Base-by-base conservation (phyloP, 2,113 vertebrate species). In the Suricata suricatta region DNA sequence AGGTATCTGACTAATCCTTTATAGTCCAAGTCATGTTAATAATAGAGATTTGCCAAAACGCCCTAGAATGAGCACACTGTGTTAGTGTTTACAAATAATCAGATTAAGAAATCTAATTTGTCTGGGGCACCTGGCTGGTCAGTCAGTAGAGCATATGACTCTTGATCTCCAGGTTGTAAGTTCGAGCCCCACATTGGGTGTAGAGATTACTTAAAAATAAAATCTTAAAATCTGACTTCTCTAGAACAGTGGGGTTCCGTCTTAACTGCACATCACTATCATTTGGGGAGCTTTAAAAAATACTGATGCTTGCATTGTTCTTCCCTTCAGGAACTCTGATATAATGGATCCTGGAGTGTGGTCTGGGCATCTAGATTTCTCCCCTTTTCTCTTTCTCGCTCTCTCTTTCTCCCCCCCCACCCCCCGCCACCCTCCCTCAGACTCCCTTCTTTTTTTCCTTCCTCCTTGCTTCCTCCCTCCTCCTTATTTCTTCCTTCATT, bases 31-130 rank as follows among this genome's bases (percentile, higher is more conserved):
- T 88, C 29, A 38, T 94, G 7, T 79, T 80, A 86, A 38, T 88
- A 81, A 29, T 95, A 52, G 96, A 93, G 74, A 74, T 81, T 76
- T 88, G 66, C 35, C 38, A 44, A 47, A 44, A 68, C n/a, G 95
- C 8, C 72, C 21, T 86, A 52, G 66, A 93, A 74, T 89, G 47
- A 71, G 25, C 23, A 8, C 64, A 52, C 12, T 63, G 3, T 72
- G 81, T 93, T 86, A 83, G 3, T 97, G 50, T 96, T 93, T 91
- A 7, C n/a, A 82, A 25, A 93, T 80, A 85, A 79, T 74, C 21
- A 90, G 38, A 81, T 66, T 86, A 60, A 85, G 79, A 96, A 89
- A 81, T 38, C 44, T 47, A 8, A 47, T 77, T 64, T 77, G 41
- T 47, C 74, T 77, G 29, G 3, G 74, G 41, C 38, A 29, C 74